phyloP scores from a whole-genome alignment of 1,140 invertebrate species.

The Achroia grisella region DNA sequence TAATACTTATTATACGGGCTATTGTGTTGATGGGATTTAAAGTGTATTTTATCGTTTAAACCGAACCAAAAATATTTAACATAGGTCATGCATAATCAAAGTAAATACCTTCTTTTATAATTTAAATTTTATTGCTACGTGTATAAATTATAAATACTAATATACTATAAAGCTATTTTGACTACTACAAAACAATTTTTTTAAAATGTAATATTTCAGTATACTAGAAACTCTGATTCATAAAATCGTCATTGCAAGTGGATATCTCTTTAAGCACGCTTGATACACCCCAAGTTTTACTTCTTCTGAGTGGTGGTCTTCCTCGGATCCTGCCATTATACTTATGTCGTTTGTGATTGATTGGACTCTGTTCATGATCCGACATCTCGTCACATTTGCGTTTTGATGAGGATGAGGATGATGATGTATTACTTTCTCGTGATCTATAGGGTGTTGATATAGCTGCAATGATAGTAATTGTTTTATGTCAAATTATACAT shows the following conservation, averaged over 20 bases:
- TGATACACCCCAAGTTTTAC: conserved; percentile 31
- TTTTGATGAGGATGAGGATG: conserved; percentile 53
- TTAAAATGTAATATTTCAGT: too few relatives aligned
- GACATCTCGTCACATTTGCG: conserved; percentile 55
- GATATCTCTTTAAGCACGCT: conserved; percentile 25
- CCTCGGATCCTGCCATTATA: conserved; percentile 57
- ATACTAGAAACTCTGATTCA: conserved; percentile 43
- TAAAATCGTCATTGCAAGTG: conserved; percentile 22
- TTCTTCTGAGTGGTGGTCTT: conserved; percentile 48
- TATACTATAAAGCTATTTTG: too few relatives aligned
- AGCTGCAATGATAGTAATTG: conserved; percentile 17
- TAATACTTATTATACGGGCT: too few relatives aligned
- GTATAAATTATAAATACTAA: too few relatives aligned
- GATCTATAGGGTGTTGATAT: conserved; percentile 30
- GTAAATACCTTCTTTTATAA: too few relatives aligned
- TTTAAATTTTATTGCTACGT: too few relatives aligned
- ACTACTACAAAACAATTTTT: too few relatives aligned
- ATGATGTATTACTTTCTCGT: conserved; percentile 20
- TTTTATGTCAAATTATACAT: neutral
- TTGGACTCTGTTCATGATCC: conserved; percentile 43
- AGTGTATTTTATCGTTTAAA: too few relatives aligned
- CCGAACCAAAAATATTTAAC: too few relatives aligned
- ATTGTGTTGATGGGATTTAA: too few relatives aligned
- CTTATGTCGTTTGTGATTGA: conserved; percentile 61
- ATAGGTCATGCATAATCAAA: too few relatives aligned